Conservation (phyloP, 2,797 vertebrate genomes). For the Euphonia xanthogaster region DNA sequence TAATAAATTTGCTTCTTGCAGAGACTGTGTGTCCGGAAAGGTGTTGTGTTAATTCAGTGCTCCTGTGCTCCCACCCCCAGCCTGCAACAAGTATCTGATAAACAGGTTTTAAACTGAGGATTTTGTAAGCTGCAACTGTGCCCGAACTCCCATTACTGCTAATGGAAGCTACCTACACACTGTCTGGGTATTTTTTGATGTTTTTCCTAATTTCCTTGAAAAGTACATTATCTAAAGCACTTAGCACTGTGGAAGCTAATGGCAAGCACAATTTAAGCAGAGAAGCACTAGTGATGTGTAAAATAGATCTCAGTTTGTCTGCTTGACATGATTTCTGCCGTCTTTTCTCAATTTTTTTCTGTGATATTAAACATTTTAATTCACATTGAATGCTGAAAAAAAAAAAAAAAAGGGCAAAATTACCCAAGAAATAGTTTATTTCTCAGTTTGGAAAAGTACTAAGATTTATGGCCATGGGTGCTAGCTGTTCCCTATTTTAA, state of each 20-base stretch:
- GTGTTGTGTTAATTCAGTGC: neutral
- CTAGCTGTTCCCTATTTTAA: neutral
- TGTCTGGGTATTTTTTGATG: neutral
- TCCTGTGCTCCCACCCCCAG: neutral
- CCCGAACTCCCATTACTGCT: neutral
- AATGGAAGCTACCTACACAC: conserved; percentile 16
- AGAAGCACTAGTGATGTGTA: neutral
- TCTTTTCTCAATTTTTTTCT: neutral
- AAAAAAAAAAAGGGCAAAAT: neutral
- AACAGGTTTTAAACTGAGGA: neutral
- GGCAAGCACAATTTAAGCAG: neutral
- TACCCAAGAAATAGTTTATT: neutral
- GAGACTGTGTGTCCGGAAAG: neutral
- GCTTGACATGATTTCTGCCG: neutral
- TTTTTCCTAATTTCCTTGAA: neutral
- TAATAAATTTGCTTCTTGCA: neutral
- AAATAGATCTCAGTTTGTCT: neutral
- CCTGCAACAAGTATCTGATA: neutral
- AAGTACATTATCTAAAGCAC: conserved; percentile 42
- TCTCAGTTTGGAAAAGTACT: neutral
- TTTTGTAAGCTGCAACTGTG: neutral
- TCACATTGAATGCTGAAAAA: neutral
- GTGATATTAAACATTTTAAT: neutral
- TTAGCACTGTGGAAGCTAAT: conserved; percentile 35
- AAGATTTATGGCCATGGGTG: neutral